Base-by-base conservation (phyloP, 2,888 invertebrate species). In the Anticlea derivata region DNA sequence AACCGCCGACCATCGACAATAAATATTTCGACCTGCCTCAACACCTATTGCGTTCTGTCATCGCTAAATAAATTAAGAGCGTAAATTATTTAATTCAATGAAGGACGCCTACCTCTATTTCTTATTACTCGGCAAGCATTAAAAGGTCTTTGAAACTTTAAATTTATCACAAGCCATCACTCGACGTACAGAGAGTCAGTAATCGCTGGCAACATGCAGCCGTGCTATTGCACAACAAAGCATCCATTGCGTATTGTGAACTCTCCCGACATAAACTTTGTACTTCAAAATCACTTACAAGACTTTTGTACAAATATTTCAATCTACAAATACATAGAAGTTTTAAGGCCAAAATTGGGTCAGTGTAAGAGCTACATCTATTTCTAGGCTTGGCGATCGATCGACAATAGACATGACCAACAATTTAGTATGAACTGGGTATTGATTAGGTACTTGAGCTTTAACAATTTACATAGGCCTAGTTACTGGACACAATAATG, bases 241-340 rank as follows among this genome's bases (percentile, higher is more conserved):
- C 31, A 29, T 22, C 26, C 23, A 22, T 27, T 29, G 26, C 37
- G 51, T 37, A 47, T 35, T 46, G 20, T 44, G 24, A 48, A 51
- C 70, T 72, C 67, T 69, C 73, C 75, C 79, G 67, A 73, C 74
- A 73, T 70, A 61, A 66, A 60, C 55, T 86, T 88, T 88, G 87
- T 87, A 86, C 87, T 88, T 83, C 79, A 72, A 70, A 77, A 83
- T 84, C 87, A 86, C 79, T 76, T 64, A 69, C 68, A 68, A 66
- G 64, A 74, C 71, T 70, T 70, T 71, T 75, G 65, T 70, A 77
- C 72, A 75, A 34, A 44, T 48, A 43, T 68, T 47, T 33, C 24
- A 57, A 13, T 46, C 40, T 29, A 64, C 58, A 58, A 61, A 59
- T 58, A 62, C 46, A 64, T 65, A 31, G 12, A 52, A 31, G 5